Evolutionary conservation across 1,140 invertebrate genomes (phyloP).

Genomic region (Sinonovacula constricta): DNA sequence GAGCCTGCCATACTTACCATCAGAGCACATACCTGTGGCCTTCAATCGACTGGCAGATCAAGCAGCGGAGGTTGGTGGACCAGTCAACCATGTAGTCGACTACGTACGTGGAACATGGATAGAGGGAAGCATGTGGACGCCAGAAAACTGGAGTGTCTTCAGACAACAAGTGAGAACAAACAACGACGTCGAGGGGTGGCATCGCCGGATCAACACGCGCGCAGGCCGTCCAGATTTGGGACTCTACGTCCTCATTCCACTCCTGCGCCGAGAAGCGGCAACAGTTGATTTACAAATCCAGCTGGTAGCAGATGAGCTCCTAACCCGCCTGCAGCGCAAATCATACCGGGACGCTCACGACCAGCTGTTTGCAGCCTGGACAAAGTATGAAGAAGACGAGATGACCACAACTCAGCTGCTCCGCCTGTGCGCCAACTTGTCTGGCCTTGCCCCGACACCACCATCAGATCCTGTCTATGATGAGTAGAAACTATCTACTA

Average conservation of each 20-base stretch:
- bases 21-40: not conserved
- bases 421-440: not conserved
- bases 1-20: conserved; percentile 10
- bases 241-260: no score
- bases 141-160: conserved; percentile 26
- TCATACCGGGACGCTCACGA: not conserved
- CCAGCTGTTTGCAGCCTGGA: not conserved
- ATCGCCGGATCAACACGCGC: conserved; percentile 2
- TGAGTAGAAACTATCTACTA: no score
- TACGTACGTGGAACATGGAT: conserved; percentile 16
- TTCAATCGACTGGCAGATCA: not conserved
- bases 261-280: not conserved
- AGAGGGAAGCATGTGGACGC: not conserved
- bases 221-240: not conserved
- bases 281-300: conserved; percentile 15
- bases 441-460: conserved; percentile 9
- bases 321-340: not conserved
- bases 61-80: not conserved
- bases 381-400: conserved; percentile 2
- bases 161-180: no score
- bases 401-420: conserved; percentile 1
- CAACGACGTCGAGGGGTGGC: conserved; percentile 42
- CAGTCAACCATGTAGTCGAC: not conserved
- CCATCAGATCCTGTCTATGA: no score
- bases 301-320: not conserved